These are phyloP conservation scores for Lerema accius DNA, from an alignment of 1,140 invertebrate genomes.

Conservation along the genomic window DNA sequence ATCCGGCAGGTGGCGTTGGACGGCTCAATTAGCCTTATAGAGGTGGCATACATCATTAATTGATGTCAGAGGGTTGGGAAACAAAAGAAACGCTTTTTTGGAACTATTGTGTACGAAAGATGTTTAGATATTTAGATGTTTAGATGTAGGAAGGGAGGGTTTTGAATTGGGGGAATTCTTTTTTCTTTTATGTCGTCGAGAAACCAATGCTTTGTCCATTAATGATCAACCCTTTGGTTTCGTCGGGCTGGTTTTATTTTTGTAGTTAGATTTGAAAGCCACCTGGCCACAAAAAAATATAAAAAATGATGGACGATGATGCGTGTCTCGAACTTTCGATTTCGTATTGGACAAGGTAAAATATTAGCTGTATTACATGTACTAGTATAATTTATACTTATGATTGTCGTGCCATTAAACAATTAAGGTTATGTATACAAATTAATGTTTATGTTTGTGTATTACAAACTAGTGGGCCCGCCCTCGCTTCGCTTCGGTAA, in stretches of 20 bases:
- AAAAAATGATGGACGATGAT: too few relatives aligned
- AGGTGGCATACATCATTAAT: slow-evolving; percentile 19
- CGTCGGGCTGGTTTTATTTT: background rate
- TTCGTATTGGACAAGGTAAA: too few relatives aligned
- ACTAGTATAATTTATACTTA: too few relatives aligned
- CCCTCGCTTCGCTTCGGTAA: too few relatives aligned
- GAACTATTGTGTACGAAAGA: slow-evolving; percentile 20
- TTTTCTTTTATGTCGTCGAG: background rate
- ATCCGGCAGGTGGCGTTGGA: slow-evolving; percentile 10
- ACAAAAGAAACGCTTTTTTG: slow-evolving; percentile 15
- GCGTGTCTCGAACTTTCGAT: too few relatives aligned
- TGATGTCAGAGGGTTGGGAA: slow-evolving; percentile 14
- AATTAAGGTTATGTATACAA: too few relatives aligned
- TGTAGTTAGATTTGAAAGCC: background rate
- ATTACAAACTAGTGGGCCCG: too few relatives aligned
- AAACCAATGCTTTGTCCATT: background rate
- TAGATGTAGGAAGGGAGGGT: background rate
- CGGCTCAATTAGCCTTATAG: slow-evolving; percentile 11
- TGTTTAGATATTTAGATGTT: slow-evolving; percentile 20
- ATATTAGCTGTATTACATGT: too few relatives aligned
- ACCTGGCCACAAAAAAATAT: background rate
- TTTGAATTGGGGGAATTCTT: background rate
- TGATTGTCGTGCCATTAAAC: too few relatives aligned
- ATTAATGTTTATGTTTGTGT: too few relatives aligned
- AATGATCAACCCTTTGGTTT: background rate